Evolutionary conservation across 23 tunicate genomes (phyloP).

Genomic region (Diplosoma virens): DNA sequence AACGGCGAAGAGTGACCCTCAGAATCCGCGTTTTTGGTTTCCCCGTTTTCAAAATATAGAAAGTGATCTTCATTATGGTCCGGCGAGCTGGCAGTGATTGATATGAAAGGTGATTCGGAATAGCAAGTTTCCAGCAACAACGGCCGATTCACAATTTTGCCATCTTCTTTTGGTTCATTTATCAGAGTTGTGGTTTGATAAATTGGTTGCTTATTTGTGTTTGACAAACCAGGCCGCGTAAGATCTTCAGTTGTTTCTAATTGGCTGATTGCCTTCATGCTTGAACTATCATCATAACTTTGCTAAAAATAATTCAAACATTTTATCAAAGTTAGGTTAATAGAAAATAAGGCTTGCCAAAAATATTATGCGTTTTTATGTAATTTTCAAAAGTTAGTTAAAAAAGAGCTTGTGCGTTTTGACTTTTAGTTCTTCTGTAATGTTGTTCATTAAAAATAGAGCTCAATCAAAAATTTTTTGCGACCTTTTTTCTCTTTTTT

Average conservation of each 20-base stretch:
- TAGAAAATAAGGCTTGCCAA: too few relatives aligned
- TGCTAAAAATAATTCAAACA: not conserved
- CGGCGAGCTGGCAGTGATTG: slow-evolving; percentile 51
- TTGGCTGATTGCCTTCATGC: not conserved
- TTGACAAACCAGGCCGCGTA: not conserved
- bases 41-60: too few relatives aligned
- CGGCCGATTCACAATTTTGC: not conserved
- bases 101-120: slow-evolving; percentile 34
- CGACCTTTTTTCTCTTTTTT: too few relatives aligned
- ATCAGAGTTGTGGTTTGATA: not conserved
- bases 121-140: not conserved
- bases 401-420: too few relatives aligned
- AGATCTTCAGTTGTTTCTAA: not conserved
- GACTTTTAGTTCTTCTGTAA: too few relatives aligned
- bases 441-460: too few relatives aligned
- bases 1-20: too few relatives aligned
- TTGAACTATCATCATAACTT: not conserved
- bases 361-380: too few relatives aligned
- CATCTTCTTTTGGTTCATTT: not conserved
- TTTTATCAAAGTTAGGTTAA: too few relatives aligned
- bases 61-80: slow-evolving; percentile 9
- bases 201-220: not conserved
- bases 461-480: too few relatives aligned
- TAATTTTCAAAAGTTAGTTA: too few relatives aligned
- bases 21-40: too few relatives aligned